Conservation (phyloP, 2,797 vertebrate species). For the Acanthis flammea region DNA sequence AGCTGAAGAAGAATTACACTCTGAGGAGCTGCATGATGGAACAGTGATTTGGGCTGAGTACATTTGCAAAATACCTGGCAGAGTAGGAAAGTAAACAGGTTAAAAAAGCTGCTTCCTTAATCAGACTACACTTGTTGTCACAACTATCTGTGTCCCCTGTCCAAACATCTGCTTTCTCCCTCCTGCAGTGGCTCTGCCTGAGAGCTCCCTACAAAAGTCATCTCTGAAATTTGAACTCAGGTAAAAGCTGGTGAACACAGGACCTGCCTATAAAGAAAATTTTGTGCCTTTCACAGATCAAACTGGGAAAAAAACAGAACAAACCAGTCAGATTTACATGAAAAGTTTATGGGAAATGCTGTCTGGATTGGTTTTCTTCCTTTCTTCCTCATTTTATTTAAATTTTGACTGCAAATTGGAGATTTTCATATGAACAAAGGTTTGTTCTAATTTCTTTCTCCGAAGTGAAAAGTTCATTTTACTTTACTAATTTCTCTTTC, state of each 20-base stretch:
- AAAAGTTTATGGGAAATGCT: accelerated
- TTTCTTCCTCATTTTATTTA: not conserved
- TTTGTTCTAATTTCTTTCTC: not conserved
- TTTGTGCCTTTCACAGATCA: not conserved
- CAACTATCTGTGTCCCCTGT: not conserved
- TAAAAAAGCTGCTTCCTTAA: not conserved
- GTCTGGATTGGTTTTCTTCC: not conserved
- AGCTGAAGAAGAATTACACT: not conserved
- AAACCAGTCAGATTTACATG: not conserved
- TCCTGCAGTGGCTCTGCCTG: not conserved
- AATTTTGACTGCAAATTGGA: not conserved
- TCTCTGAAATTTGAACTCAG: not conserved
- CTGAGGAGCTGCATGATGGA: not conserved
- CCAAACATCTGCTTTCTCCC: not conserved
- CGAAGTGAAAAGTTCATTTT: not conserved
- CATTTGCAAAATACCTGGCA: not conserved
- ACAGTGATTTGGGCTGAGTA: not conserved
- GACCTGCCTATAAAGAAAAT: not conserved
- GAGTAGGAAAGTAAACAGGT: not conserved
- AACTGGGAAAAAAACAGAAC: not conserved
- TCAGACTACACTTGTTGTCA: not conserved
- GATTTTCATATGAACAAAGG: not conserved
- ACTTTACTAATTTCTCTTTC: not conserved
- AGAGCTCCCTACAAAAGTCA: not conserved
- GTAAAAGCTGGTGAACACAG: not conserved